Percentiles rank a stretch among this genome's conserved stretches.
These are phyloP conservation scores for Diarsia dahlii DNA, from an alignment of 2,888 invertebrate genomes.

Conservation along the genomic window DNA sequence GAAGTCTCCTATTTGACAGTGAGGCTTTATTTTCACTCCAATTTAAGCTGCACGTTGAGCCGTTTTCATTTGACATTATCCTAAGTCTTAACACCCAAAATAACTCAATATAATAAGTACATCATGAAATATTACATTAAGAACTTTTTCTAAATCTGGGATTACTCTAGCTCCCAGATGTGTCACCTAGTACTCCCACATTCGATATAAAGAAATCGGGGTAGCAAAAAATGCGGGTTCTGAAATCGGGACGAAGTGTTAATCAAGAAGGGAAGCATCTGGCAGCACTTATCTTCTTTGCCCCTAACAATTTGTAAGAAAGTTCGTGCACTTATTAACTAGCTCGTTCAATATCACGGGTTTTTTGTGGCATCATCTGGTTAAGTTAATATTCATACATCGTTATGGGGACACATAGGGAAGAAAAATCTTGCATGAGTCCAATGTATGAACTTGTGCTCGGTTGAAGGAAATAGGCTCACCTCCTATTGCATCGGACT, in stretches of 20 bases:
- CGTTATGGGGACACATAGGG: background rate
- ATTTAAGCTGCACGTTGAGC: conserved; percentile 1
- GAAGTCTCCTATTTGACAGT: conserved; percentile 6
- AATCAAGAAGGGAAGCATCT: conserved; percentile 61
- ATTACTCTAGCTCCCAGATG: conserved; percentile 17
- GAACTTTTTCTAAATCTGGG: conserved; percentile 21
- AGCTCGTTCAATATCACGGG: conserved; percentile 27
- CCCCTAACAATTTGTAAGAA: conserved; percentile 56
- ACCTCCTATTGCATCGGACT: no score
- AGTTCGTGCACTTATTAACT: conserved; percentile 52
- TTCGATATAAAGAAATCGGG: conserved; percentile 46
- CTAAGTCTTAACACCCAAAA: background rate
- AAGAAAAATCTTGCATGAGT: background rate
- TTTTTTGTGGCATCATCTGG: conserved; percentile 40
- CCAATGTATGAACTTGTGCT: background rate
- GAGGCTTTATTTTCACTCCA: conserved; percentile 11
- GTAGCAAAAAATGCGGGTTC: conserved; percentile 50
- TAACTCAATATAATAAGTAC: conserved; percentile 7
- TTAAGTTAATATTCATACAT: conserved; percentile 31
- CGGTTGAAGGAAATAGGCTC: background rate
- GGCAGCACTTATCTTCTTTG: conserved; percentile 62
- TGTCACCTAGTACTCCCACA: conserved; percentile 37
- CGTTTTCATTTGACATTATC: background rate
- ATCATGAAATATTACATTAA: conserved; percentile 16
- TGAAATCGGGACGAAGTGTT: conserved; percentile 57